Conservation (phyloP, 2,888 invertebrate species). For the Acanthosepion esculentum region DNA sequence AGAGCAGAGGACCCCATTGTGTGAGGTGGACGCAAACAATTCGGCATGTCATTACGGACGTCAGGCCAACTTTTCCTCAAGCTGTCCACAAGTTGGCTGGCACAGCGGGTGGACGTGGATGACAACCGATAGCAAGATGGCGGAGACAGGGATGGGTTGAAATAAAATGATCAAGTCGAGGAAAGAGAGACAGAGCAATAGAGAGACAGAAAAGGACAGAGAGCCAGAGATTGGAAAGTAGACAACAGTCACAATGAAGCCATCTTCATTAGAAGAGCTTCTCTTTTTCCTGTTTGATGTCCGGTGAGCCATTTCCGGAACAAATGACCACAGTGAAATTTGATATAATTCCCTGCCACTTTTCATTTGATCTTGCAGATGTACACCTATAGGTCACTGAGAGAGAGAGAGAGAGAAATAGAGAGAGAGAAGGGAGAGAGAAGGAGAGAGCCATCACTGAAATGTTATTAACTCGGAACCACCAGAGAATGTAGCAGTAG, state of each 20-base stretch:
- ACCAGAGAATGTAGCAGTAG: background rate
- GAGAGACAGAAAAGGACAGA: background rate
- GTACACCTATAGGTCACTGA: slow-evolving; percentile 34
- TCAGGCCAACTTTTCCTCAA: slow-evolving; percentile 33
- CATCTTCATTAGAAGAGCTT: slow-evolving; percentile 38
- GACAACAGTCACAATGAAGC: background rate
- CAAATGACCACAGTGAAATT: slow-evolving; percentile 43
- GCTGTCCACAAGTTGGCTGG: background rate
- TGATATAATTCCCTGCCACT: slow-evolving; percentile 43
- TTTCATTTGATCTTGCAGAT: slow-evolving; percentile 40
- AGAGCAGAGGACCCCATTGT: slow-evolving; percentile 21
- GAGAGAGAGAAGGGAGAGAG: too few species aligned
- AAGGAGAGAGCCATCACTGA: background rate
- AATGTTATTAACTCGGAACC: background rate
- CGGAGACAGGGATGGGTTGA: background rate
- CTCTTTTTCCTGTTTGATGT: slow-evolving; percentile 43
- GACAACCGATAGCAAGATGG: background rate
- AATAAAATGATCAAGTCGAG: background rate
- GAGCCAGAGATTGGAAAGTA: background rate
- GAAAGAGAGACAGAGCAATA: background rate
- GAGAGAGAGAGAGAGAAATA: background rate
- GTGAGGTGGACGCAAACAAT: slow-evolving; percentile 33
- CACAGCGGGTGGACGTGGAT: background rate
- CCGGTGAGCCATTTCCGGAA: slow-evolving; percentile 42
- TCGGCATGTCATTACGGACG: slow-evolving; percentile 33